Base-by-base conservation (phyloP, 2,888 invertebrate species). In the Acleris emargana region DNA sequence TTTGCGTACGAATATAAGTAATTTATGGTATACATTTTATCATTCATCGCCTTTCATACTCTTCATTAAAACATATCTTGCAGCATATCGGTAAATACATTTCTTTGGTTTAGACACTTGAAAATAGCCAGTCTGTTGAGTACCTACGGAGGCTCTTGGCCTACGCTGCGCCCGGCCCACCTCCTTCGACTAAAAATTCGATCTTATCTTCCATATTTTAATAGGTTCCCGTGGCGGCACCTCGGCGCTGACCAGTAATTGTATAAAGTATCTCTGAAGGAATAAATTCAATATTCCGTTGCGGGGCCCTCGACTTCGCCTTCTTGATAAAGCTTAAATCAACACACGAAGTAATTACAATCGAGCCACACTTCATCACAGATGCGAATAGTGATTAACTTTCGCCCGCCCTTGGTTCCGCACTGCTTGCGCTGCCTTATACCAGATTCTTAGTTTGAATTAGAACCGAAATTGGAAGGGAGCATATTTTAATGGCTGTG, bases 161-260 rank as follows among this genome's bases (percentile, higher is more conserved):
- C 66, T 66, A 66, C 18, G 25, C 78, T 78, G 73, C 78, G 88
- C 78, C 87, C 89, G 75, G 84, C 90, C 89, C 89, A 89, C 86
- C 86, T 87, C 86, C 84, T 85, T 86, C 83, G 81, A 87, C 88
- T 88, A 86, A 88, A 88, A 89, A 81, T 84, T 78, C 81, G 91
- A 91, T 91, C 86, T 90, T 91, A 91, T 91, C 91, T 89, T 72
- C 80, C 83, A 88, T 89, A 89, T 89, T 91, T 90, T 91, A 91
- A 91, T 91, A 90, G 89, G 89, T 89, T 91, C 88, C 88, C 88
- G 88, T 83, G 82, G 89, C 88, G 88, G 88, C 89, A 88, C 86
- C 88, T 86, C 78, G 83, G 80, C 74, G 73, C 74, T 75, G 78
- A 67, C 78, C 86, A 80, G 85, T 89, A 88, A 90, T 89, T 88